Conservation (phyloP, 2,797 vertebrate species). For the Podarcis siculus region DNA sequence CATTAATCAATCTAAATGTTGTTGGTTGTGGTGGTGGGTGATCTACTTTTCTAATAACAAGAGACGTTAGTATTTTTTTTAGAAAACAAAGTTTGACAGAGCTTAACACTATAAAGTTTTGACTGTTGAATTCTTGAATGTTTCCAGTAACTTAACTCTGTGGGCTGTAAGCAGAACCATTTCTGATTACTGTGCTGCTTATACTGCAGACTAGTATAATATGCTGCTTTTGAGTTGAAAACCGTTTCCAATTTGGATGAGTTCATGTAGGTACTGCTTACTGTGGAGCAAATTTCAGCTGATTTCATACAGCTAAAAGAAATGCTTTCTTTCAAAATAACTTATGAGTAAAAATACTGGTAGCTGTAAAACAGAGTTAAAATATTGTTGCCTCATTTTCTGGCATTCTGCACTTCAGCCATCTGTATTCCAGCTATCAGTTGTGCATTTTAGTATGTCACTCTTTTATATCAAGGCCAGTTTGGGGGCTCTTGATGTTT, state of each 20-base stretch:
- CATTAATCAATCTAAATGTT: background rate
- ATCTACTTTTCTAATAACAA: background rate
- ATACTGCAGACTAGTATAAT: constrained; percentile 5
- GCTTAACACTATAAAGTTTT: background rate
- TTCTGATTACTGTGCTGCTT: constrained; percentile 27
- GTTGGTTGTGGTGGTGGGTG: background rate
- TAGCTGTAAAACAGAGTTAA: constrained; percentile 27
- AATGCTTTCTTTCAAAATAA: constrained; percentile 56
- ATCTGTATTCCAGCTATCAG: background rate
- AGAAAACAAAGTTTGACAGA: background rate
- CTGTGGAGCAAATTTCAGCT: constrained; percentile 53
- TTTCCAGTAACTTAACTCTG: constrained; percentile 33
- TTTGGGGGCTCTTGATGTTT: constrained; percentile 7
- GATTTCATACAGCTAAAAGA: constrained; percentile 58
- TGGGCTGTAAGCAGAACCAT: constrained; percentile 23
- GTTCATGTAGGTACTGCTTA: constrained; percentile 51
- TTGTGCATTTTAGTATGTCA: background rate
- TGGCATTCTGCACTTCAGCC: background rate
- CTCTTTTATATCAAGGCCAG: background rate
- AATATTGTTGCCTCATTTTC: constrained; percentile 47
- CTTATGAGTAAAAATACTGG: constrained; percentile 32
- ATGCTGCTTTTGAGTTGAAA: constrained; percentile 49
- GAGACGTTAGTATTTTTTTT: background rate
- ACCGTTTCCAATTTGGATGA: constrained; percentile 45
- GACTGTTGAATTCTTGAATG: constrained; percentile 34